Base-by-base conservation (phyloP, 2,113 vertebrate genomes). In the Istiophorus platypterus region DNA sequence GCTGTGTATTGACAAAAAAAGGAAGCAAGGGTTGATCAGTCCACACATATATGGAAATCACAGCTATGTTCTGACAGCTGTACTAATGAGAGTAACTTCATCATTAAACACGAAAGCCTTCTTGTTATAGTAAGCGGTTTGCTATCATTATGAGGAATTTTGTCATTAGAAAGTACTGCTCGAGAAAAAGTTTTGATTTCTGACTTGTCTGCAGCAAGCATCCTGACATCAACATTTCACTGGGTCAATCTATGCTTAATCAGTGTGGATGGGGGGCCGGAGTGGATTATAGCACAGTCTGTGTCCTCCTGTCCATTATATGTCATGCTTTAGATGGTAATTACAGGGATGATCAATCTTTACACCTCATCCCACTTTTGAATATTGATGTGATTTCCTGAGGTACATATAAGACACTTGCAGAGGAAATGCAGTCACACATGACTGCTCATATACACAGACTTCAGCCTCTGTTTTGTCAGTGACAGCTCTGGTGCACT, bases 221-320 rank as follows among this genome's bases (percentile, higher is more conserved):
- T 57, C 14, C 51, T 17, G 10, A 66, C 57, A 20, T 26, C 58
- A 42, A 18, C 20, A 0, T 64, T 66, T 80, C 57, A 70, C 49
- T 37, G 64, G 82, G 63, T 87, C 80, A 79, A 75, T 88, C 82
- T 64, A 76, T 75, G 56, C 24, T 85, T 83, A 70, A 82, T 85
- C 80, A 85, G 56, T 26, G 72, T 59, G 52, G 65, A 15, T 17
- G 34, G 62, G 56, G 62, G 29, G 22, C 73, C 37, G 70, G n/a
- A 39, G 45, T 73, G 80, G 63, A 54, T 81, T 34, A 68, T 76
- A 31, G 88, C 83, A 81, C 76, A 49, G 73, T 29, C 12, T 22
- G 72, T 37, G 61, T 57, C 56, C 63, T 63, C 47, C 39, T 80
- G 34, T 61, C 52, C 7, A 27, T 45, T 61, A 56, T n/a, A 20